Base-by-base conservation (phyloP, 2,797 vertebrate genomes). In the Pelobates cultripes region DNA sequence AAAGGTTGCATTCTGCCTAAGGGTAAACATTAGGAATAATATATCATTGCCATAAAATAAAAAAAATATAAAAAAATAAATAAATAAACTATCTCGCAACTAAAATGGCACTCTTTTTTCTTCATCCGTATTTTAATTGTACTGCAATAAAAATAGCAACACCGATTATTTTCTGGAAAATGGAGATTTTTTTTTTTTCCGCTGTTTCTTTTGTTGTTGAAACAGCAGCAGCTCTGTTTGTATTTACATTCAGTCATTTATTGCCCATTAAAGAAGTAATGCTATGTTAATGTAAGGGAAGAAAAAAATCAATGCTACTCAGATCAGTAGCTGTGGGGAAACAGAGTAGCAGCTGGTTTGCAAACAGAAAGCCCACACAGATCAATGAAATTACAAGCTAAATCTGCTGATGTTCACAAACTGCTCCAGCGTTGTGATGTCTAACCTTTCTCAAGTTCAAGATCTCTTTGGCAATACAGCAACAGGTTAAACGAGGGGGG, bases 351-450 rank as follows among this genome's bases (percentile, higher is more conserved):
- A 93, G 93, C 93, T 93, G 94, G 92, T 93, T 93, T 93, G 94
- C 93, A 94, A 94, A 94, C 93, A 93, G 93, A 88, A 90, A 94
- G 91, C 93, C 90, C 89, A 90, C 90, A 94, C 91, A 93, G 93
- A 94, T 95, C 94, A 94, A 95, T 95, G 92, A 93, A 95, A 94
- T 94, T 94, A 95, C 93, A 93, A 92, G 93, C 89, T 91, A 93
- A 94, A 94, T 94, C 92, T 95, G 94, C 94, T 95, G 94, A 95
- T 94, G 93, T 92, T 94, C 93, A 94, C 91, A 94, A 93, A 94
- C 91, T 89, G 92, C 89, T 92, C 86, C 86, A 89, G 90, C 82
- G 81, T 91, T 92, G 89, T 91, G 90, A 93, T 91, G 88, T 90
- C 92, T 92, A 94, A 94, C 92, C 94, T 93, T 93, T 94, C 89